These are phyloP conservation scores for Heterohyrax brucei DNA, from an alignment of 2,797 vertebrate species.

Conservation along the genomic window DNA sequence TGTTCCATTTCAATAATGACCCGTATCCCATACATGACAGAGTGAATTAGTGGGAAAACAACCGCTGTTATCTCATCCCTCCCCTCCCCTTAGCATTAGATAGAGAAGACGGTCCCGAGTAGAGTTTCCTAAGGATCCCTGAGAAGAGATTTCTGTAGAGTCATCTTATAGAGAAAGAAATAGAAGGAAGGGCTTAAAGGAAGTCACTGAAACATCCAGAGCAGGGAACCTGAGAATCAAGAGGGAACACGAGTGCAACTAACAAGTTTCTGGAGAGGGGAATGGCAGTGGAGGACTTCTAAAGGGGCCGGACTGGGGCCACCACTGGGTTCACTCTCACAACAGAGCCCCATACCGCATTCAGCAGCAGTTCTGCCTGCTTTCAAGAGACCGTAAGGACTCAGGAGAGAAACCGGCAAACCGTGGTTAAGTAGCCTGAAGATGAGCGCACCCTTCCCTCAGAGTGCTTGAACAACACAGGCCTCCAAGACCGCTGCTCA, in stretches of 20 bases:
- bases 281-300: background rate
- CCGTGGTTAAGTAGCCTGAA: background rate
- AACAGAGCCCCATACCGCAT: background rate
- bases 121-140: background rate
- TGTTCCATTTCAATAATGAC: constrained; percentile 48
- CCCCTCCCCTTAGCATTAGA: background rate
- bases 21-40: background rate
- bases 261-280: background rate
- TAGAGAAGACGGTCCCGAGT: background rate
- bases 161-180: background rate
- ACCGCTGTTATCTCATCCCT: background rate
- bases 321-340: background rate
- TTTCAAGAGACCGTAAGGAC: background rate
- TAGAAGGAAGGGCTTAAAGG: background rate
- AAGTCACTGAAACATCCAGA: background rate
- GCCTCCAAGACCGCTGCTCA: background rate
- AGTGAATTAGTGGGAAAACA: constrained; percentile 35
- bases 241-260: background rate
- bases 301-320: background rate
- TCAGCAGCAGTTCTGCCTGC: background rate
- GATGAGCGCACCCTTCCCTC: background rate
- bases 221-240: background rate
- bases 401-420: background rate
- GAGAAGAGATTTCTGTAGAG: background rate
- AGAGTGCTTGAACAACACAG: background rate